Percentiles rank a stretch among this genome's conserved stretches.
These are phyloP conservation scores for Heterocephalus glaber DNA, from an alignment of 2,113 vertebrate species.

Conservation along the genomic window DNA sequence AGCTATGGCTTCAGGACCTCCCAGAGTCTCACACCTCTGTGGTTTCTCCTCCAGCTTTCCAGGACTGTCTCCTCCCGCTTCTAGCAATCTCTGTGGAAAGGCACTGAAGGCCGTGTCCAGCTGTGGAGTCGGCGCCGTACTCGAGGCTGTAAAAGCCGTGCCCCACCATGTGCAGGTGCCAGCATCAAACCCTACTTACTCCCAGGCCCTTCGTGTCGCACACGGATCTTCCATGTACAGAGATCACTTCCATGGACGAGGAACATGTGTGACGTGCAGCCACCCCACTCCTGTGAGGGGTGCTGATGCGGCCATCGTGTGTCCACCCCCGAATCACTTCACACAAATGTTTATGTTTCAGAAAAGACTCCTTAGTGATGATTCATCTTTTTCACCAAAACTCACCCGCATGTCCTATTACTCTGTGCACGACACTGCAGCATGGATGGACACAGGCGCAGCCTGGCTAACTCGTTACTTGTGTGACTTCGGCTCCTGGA, in stretches of 20 bases:
- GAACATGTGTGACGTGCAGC: background rate
- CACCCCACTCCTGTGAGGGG: background rate
- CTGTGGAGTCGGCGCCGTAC: background rate
- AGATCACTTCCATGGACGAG: background rate
- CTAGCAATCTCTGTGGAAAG: background rate
- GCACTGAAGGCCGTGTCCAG: background rate
- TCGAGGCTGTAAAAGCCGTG: background rate
- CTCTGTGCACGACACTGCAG: background rate
- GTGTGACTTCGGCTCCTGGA: background rate
- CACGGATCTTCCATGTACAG: background rate
- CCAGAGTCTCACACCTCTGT: background rate
- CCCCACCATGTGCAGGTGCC: background rate
- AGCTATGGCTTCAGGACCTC: background rate
- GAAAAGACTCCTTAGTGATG: background rate
- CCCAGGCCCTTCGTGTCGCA: background rate
- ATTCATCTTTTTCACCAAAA: background rate
- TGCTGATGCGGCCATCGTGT: background rate
- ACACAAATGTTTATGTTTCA: background rate
- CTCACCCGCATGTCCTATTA: background rate
- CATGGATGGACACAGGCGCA: no score
- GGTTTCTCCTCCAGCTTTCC: background rate
- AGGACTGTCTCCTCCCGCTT: background rate
- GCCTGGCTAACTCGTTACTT: background rate
- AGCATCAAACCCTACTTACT: accelerated
- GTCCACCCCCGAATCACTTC: background rate